These are phyloP conservation scores for Leptobrachium ailaonicum DNA, from an alignment of 2,113 vertebrate genomes.

Conservation along the genomic window DNA sequence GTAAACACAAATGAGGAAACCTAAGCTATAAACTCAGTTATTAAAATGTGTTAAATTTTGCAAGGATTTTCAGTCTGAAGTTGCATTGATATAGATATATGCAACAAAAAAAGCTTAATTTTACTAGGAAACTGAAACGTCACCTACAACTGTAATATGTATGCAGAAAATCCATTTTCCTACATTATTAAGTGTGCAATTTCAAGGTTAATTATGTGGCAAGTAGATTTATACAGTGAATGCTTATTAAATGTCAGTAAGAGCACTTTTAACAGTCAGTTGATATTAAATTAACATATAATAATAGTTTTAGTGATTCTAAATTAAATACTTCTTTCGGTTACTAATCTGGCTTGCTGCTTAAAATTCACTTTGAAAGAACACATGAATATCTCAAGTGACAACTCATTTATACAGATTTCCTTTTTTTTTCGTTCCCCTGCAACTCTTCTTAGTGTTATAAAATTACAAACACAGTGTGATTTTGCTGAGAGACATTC, in stretches of 20 bases:
- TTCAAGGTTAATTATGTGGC: slow-evolving; percentile 44
- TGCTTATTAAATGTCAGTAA: slow-evolving; percentile 36
- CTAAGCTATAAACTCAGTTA: not conserved
- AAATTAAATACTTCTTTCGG: slow-evolving; percentile 34
- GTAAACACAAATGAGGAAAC: not conserved
- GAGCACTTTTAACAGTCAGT: slow-evolving; percentile 31
- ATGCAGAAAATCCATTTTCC: slow-evolving; percentile 29
- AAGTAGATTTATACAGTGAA: slow-evolving; percentile 38
- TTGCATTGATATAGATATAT: slow-evolving; percentile 1
- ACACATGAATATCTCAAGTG: slow-evolving; percentile 20
- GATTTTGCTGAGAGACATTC: not conserved
- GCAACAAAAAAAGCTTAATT: slow-evolving; percentile 14
- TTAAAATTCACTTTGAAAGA: slow-evolving; percentile 33
- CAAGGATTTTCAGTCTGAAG: slow-evolving; percentile 27
- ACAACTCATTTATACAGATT: slow-evolving; percentile 10
- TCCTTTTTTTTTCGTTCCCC: not conserved
- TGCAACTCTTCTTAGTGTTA: not conserved
- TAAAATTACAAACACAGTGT: not conserved
- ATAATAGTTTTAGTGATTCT: slow-evolving; percentile 39
- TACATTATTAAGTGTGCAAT: slow-evolving; percentile 40
- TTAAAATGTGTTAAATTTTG: slow-evolving; percentile 9
- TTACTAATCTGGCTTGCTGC: slow-evolving; percentile 15
- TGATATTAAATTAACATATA: slow-evolving; percentile 38
- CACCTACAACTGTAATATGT: slow-evolving; percentile 23
- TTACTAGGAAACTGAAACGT: slow-evolving; percentile 17